phyloP scores from a whole-genome alignment of 2,113 vertebrate species.

The Ranitomeya variabilis region DNA sequence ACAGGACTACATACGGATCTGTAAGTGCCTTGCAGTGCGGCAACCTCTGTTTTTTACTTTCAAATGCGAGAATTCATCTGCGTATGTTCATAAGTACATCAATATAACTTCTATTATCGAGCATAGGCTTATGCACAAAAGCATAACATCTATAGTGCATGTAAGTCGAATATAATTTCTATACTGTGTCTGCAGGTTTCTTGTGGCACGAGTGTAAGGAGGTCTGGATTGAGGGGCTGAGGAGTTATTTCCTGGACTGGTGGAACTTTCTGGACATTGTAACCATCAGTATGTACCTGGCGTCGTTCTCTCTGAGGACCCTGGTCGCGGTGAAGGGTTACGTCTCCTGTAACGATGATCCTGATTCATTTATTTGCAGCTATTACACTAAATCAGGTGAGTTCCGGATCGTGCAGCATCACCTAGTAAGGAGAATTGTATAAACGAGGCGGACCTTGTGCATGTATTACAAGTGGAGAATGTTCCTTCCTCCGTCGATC shows the following conservation, averaged over 20 bases:
- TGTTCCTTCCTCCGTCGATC: neutral
- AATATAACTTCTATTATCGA: neutral
- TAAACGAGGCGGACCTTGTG: no score
- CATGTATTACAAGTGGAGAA: no score
- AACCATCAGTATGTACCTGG: constrained; percentile 88
- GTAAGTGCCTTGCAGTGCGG: no score
- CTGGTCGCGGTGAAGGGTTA: constrained; percentile 79
- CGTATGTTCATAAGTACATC: neutral
- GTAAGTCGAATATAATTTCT: neutral
- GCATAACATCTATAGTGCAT: neutral
- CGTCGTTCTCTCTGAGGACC: constrained; percentile 80
- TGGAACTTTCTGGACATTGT: constrained; percentile 90
- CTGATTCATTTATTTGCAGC: constrained; percentile 67
- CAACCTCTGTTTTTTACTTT: no score
- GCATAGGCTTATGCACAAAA: neutral
- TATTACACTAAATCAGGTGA: constrained; percentile 84
- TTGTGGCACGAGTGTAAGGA: constrained; percentile 93
- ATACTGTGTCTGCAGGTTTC: constrained; percentile 73
- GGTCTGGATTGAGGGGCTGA: constrained; percentile 88
- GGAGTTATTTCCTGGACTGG: constrained; percentile 85
- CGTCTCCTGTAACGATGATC: constrained; percentile 69
- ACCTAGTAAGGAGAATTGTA: no score
- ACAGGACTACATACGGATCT: no score
- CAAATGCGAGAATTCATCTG: no score
- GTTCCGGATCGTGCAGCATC: constrained; percentile 27